Evolutionary conservation across 2,888 invertebrate species (phyloP), one percentile per base, ranked within the genome.

Genomic region (Drosophila anomalata): DNA sequence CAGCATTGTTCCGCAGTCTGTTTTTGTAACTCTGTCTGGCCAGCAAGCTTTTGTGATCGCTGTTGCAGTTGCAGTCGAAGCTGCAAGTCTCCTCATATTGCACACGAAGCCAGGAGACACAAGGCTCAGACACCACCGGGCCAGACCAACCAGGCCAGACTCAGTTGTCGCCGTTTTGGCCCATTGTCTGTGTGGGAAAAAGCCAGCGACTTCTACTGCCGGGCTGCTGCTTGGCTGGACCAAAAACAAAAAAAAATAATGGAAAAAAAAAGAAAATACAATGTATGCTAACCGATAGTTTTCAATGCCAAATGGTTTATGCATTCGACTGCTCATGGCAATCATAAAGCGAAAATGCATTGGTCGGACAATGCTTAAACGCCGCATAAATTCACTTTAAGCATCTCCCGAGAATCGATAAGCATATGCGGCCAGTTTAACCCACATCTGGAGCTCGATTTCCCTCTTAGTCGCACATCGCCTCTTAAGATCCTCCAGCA

Each of bases 271-370:
- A 31, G 52, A 42, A 39, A 31, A 70, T 44, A 69, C 71, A 69
- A 71, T 66, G 75, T 78, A 77, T 62, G 70, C 62, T 65, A 65
- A 70, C 33, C 53, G 57, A 68, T 68, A 78, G 71, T 71, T 84
- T 87, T 85, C 88, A 85, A 85, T 85, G 84, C 86, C 84, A 87
- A 85, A 87, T 85, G 84, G 78, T 77, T 87, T 82, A 87, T 85
- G 78, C 75, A 83, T 86, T 70, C 70, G 70, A 61, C 31, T 52
- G 71, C 70, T 71, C 73, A 70, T 53, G 52, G 76, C 70, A 87
- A 84, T 81, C 73, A 77, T 77, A 85, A 79, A 82, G 73, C 50
- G 65, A 66, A 71, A 54, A 70, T 60, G 59, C 69, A 55, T 61
- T 47, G 54, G 71, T 66, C 52, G 75, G 75, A 86, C 83, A 82